Conservation (phyloP, 2,797 vertebrate genomes). For the Picus viridis region DNA sequence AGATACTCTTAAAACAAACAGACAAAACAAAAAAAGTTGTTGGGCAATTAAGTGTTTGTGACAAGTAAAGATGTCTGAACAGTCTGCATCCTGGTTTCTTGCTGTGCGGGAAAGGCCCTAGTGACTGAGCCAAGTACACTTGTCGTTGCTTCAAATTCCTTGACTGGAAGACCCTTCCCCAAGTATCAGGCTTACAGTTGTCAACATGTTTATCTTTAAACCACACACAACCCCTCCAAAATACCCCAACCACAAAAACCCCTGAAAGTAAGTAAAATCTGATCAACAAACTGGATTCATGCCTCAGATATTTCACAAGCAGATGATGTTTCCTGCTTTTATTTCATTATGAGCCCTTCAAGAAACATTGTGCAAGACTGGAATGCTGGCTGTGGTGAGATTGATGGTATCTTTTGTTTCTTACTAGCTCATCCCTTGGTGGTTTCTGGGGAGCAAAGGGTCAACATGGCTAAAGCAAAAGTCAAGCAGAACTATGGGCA, state of each 20-base stretch:
- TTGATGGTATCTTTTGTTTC: neutral
- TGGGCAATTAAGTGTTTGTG: neutral
- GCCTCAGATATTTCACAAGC: neutral
- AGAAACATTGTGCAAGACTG: neutral
- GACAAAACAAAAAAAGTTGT: neutral
- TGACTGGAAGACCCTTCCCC: neutral
- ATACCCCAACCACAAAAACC: rapidly evolving
- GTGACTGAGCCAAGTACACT: neutral
- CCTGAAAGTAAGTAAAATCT: neutral
- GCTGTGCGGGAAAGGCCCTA: neutral
- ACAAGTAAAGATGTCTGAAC: neutral
- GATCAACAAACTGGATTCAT: neutral
- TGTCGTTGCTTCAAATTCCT: neutral
- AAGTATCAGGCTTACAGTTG: neutral
- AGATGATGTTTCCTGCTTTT: neutral
- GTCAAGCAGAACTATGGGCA: conserved; percentile 82
- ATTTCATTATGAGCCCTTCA: neutral
- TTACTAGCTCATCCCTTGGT: conserved; percentile 73
- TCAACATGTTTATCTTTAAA: neutral
- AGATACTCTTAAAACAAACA: neutral
- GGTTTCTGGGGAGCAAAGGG: conserved; percentile 88
- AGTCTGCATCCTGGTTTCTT: neutral
- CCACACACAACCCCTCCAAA: neutral
- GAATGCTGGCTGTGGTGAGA: neutral
- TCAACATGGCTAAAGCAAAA: conserved; percentile 86